A percentile compares a stretch with the other conserved stretches of the same genome.
Conservation (phyloP, 2,888 invertebrate species). For the Portevinia maculata region DNA sequence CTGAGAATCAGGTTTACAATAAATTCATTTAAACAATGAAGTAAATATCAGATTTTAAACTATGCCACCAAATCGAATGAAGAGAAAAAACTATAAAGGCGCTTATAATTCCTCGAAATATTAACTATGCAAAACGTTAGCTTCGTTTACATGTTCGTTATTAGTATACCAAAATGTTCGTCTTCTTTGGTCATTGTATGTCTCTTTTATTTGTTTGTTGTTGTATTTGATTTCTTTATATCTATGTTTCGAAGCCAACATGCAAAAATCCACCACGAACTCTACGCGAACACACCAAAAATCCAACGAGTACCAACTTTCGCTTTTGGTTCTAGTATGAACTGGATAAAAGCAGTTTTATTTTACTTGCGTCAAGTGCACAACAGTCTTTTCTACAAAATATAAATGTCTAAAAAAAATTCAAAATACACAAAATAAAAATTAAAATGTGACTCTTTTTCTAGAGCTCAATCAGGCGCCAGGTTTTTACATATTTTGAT, state of each 20-base stretch:
- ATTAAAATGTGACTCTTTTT: conserved; percentile 1
- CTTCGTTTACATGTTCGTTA: conserved; percentile 14
- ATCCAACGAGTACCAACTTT: conserved; percentile 63
- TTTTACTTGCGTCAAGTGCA: conserved; percentile 66
- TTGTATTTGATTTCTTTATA: conserved; percentile 8
- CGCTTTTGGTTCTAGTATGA: conserved; percentile 73
- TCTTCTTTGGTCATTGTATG: conserved; percentile 39
- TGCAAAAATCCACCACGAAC: conserved; percentile 58
- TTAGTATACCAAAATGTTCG: conserved; percentile 4
- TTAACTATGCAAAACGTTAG: conserved; percentile 10
- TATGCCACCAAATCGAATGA: conserved; percentile 6
- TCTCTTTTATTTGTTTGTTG: conserved; percentile 9
- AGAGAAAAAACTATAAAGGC: conserved; percentile 29
- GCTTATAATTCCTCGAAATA: conserved; percentile 28
- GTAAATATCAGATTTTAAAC: conserved; percentile 2
- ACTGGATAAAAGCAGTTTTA: conserved; percentile 65
- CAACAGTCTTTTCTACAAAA: conserved; percentile 56
- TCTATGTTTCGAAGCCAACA: conserved; percentile 39
- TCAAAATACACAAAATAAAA: conserved; percentile 6
- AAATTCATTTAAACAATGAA: conserved; percentile 10
- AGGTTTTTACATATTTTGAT: conserved; percentile 10
- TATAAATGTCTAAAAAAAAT: conserved; percentile 10
- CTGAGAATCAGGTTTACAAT: conserved; percentile 25
- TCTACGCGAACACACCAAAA: conserved; percentile 51
- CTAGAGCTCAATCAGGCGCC: conserved; percentile 11